Evolutionary conservation across 2,888 invertebrate species (phyloP).

Genomic region (Alcis repandata): DNA sequence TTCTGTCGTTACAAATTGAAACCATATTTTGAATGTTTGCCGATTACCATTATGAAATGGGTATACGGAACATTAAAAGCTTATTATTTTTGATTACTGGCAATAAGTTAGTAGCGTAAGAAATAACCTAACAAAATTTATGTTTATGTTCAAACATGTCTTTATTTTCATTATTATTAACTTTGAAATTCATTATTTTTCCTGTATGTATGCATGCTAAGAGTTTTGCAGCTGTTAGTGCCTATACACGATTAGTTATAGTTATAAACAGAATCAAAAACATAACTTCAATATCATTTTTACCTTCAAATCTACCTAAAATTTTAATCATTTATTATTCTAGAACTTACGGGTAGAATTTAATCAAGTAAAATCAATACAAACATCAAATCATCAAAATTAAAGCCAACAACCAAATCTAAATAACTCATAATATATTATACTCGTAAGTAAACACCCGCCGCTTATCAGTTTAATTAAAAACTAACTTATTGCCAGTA

Average conservation of each 20-base stretch:
- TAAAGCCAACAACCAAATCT: slow-evolving; percentile 17
- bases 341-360: not conserved
- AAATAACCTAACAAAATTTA: not conserved
- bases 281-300: too few relatives aligned
- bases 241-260: too few relatives aligned
- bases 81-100: too few relatives aligned
- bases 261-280: too few relatives aligned
- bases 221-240: too few relatives aligned
- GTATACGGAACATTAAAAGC: not conserved
- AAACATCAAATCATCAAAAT: slow-evolving; percentile 9
- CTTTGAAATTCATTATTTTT: too few relatives aligned
- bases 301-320: not conserved
- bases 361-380: slow-evolving; percentile 12
- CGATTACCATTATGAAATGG: slow-evolving; percentile 14
- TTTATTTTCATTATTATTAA: too few relatives aligned
- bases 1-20: slow-evolving; percentile 30
- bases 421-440: slow-evolving; percentile 24
- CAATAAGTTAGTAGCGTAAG: too few relatives aligned
- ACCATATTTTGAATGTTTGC: slow-evolving; percentile 24
- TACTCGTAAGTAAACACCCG: slow-evolving; percentile 18
- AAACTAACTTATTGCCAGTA: slow-evolving; percentile 49
- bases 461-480: slow-evolving; percentile 61
- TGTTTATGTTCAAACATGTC: too few relatives aligned
- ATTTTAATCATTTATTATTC: too few relatives aligned
- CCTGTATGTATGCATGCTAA: too few relatives aligned